Evolutionary conservation across 2,113 vertebrate genomes (phyloP).

Genomic region (Axis porcinus): DNA sequence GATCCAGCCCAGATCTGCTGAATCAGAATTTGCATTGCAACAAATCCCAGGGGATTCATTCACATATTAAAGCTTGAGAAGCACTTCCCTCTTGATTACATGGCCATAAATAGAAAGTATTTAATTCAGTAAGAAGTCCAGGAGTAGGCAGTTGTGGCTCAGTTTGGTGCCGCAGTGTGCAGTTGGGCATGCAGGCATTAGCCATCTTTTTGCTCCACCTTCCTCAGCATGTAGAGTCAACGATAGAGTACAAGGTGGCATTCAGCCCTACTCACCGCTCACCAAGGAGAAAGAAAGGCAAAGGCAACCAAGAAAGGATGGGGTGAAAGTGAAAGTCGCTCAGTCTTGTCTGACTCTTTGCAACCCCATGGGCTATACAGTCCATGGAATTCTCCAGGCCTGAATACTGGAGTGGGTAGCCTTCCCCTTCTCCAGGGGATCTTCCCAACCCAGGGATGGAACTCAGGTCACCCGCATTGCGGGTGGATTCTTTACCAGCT

Average conservation of each 20-base stretch:
- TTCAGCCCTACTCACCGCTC: neutral
- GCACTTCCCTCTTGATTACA: neutral
- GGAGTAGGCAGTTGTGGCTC: neutral
- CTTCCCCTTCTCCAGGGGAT: neutral
- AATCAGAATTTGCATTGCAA: constrained; percentile 2
- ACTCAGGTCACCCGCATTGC: neutral
- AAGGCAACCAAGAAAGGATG: neutral
- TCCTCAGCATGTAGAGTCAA: neutral
- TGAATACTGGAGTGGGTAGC: neutral
- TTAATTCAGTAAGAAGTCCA: neutral
- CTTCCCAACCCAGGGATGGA: neutral
- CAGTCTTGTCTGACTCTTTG: neutral
- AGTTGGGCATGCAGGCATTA: neutral
- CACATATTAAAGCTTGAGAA: neutral
- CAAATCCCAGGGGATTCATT: neutral
- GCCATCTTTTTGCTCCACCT: neutral
- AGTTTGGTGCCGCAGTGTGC: neutral
- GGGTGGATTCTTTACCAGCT: neutral
- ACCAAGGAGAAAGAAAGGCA: neutral
- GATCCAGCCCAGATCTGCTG: neutral
- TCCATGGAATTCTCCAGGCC: neutral
- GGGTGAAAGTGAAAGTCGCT: neutral
- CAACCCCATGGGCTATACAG: neutral
- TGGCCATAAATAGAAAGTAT: neutral
- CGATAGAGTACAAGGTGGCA: neutral